A percentile compares a stretch with the other conserved stretches of the same genome.
Conservation (phyloP, 64 coral and sea anemone genomes). For the Pocillopora damicornis region DNA sequence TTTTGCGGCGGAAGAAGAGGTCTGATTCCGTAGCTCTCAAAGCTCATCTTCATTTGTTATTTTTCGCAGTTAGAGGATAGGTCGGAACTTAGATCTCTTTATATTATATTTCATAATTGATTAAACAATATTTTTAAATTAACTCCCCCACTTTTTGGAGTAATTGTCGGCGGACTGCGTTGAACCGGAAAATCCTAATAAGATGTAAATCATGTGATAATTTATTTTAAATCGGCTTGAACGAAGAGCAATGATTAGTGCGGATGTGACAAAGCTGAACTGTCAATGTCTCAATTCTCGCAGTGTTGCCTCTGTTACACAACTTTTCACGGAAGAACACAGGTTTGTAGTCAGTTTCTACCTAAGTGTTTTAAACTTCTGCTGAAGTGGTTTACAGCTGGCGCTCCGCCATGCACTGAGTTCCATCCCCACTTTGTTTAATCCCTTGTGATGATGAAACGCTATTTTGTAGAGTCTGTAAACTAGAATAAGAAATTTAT, state of each 20-base stretch:
- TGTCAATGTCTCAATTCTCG: neutral
- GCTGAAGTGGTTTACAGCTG: too few relatives aligned
- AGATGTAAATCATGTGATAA: constrained; percentile 10
- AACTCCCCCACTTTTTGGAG: neutral
- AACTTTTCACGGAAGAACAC: neutral
- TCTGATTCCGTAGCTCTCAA: neutral
- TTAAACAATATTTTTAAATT: neutral
- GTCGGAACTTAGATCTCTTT: too few relatives aligned
- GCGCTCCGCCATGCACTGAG: too few relatives aligned
- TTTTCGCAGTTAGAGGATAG: neutral
- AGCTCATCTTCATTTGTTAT: neutral
- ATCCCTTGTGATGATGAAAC: too few relatives aligned
- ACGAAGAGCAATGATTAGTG: neutral
- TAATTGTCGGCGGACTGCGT: neutral
- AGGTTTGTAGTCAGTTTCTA: neutral
- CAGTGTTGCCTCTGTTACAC: neutral
- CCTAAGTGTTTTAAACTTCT: too few relatives aligned
- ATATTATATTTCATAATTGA: too few relatives aligned
- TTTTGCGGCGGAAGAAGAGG: neutral
- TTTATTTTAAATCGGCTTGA: neutral
- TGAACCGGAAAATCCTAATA: neutral
- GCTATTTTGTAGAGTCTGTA: too few relatives aligned
- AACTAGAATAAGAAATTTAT: too few relatives aligned
- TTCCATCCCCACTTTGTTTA: too few relatives aligned
- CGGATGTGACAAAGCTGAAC: neutral